A percentile compares a stretch with the other conserved stretches of the same genome.
These are phyloP conservation scores for Cyprinus carpio DNA, from an alignment of 2,113 vertebrate species.

Conservation along the genomic window DNA sequence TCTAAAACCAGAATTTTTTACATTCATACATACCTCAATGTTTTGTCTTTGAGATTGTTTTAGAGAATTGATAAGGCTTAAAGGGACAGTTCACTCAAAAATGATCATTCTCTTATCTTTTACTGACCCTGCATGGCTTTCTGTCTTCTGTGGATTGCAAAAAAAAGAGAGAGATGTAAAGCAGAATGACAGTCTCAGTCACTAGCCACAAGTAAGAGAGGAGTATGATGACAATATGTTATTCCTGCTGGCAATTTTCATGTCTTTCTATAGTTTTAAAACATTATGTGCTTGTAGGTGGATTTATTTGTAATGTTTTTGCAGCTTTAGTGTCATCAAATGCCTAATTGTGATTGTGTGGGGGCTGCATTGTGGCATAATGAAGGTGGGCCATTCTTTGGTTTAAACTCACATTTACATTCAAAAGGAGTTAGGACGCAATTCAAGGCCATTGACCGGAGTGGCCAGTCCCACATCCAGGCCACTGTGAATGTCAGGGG, in stretches of 20 bases:
- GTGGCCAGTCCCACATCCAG: conserved; percentile 14
- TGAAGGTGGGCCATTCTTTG: conserved; percentile 30
- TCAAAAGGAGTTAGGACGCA: conserved; percentile 52
- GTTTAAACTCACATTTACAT: conserved; percentile 61
- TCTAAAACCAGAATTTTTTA: neutral
- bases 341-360: conserved; percentile 32
- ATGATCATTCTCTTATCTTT: neutral
- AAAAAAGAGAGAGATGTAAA: neutral
- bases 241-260: neutral
- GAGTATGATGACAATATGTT: neutral
- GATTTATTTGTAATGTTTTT: conserved; percentile 3
- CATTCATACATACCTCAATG: neutral
- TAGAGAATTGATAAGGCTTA: neutral
- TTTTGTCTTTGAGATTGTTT: neutral
- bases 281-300: conserved; percentile 7
- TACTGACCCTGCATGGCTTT: neutral
- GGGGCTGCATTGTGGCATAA: conserved; percentile 22
- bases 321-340: neutral
- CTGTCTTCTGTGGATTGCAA: neutral
- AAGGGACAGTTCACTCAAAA: neutral
- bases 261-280: neutral
- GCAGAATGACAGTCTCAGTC: neutral
- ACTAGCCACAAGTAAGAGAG: neutral
- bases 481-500: conserved; percentile 38
- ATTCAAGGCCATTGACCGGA: conserved; percentile 47